phyloP scores from a whole-genome alignment of 2,888 invertebrate species.

The Boloria selene region DNA sequence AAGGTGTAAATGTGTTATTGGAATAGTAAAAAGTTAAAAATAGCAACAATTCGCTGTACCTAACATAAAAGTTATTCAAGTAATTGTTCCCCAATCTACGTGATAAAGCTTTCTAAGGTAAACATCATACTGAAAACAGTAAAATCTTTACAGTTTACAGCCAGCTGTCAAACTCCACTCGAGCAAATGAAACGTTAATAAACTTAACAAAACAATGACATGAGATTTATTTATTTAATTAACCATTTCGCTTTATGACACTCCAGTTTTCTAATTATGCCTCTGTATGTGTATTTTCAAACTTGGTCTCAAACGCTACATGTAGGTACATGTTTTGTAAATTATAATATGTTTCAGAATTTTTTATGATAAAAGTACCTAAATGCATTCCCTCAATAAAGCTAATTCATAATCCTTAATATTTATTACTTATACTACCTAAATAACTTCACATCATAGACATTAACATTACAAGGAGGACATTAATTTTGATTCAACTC shows the following conservation, averaged over 20 bases:
- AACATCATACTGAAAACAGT: constrained; percentile 29
- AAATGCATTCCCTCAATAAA: no score
- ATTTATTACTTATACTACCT: no score
- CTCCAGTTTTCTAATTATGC: constrained; percentile 25
- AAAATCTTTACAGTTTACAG: constrained; percentile 51
- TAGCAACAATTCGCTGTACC: constrained; percentile 5
- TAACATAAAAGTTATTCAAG: constrained; percentile 11
- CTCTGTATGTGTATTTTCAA: neutral
- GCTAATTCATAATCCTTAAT: no score
- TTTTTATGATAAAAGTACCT: no score
- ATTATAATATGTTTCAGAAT: no score
- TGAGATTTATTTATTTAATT: constrained; percentile 47
- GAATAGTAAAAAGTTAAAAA: neutral
- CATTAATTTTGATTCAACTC: no score
- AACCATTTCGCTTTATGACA: constrained; percentile 42
- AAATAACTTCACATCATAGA: no score
- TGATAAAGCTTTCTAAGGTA: constrained; percentile 28
- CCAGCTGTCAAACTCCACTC: constrained; percentile 48
- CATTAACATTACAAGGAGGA: no score
- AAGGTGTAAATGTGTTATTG: neutral
- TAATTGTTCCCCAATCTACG: constrained; percentile 25
- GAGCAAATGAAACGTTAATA: constrained; percentile 61
- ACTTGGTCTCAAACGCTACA: no score
- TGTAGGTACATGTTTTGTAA: no score
- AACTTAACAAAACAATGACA: constrained; percentile 62